A percentile compares a stretch with the other conserved stretches of the same genome.
Conservation (phyloP, 2,797 vertebrate genomes). For the Morus bassanus region DNA sequence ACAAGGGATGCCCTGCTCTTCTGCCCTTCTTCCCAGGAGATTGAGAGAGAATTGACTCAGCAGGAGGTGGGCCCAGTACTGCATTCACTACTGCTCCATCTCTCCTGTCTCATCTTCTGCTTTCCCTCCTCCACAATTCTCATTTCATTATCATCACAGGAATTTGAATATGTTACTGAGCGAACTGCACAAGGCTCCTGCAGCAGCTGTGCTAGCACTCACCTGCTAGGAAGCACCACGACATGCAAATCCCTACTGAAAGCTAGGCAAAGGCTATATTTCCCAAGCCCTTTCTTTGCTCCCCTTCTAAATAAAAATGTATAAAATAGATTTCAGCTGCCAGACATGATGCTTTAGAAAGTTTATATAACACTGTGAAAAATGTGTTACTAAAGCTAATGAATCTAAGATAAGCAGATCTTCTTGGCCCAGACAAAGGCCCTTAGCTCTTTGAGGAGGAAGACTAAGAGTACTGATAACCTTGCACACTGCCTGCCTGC, state of each 20-base stretch:
- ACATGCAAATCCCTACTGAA: not conserved
- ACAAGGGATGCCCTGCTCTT: not conserved
- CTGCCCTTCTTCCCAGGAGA: not conserved
- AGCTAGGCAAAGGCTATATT: not conserved
- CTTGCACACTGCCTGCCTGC: not conserved
- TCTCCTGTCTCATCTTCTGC: not conserved
- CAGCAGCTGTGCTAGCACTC: not conserved
- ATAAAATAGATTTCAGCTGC: not conserved
- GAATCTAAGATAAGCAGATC: conserved; percentile 18
- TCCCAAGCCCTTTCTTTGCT: not conserved
- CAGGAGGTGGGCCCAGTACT: not conserved
- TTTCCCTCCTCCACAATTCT: not conserved
- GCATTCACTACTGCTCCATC: not conserved
- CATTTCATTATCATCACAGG: not conserved
- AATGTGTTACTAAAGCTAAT: not conserved
- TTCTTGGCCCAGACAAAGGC: not conserved
- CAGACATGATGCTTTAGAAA: not conserved
- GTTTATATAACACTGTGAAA: not conserved
- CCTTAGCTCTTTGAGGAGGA: not conserved
- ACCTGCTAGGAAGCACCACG: not conserved
- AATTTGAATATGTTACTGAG: not conserved
- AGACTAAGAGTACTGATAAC: not conserved
- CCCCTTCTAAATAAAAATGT: not conserved
- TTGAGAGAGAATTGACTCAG: not conserved
- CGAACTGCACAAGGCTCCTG: not conserved